Conservation (phyloP, 2,113 vertebrate genomes). For the Neolamprologus devosi region DNA sequence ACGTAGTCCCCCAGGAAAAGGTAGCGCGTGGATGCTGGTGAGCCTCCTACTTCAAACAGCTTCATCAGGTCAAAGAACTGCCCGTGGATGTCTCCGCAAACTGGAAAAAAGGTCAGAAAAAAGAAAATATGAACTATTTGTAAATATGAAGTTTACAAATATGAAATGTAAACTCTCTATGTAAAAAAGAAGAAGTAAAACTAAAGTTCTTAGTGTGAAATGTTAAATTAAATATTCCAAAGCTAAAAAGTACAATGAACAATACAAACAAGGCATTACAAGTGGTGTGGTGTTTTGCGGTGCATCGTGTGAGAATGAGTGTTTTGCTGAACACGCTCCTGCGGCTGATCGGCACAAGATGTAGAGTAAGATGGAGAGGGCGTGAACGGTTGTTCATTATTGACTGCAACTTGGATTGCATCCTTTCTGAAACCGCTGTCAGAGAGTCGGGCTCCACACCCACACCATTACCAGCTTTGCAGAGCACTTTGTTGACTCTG, state of each 20-base stretch:
- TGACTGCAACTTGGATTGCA: not conserved
- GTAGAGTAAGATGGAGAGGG: not conserved
- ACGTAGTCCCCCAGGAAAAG: slow-evolving; percentile 98
- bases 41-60: slow-evolving; percentile 97
- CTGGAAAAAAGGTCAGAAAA: slow-evolving; percentile 63
- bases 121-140: fast-evolving
- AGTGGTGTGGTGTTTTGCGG: not conserved
- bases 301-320: not conserved
- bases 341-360: not conserved
- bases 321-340: not conserved
- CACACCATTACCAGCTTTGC: not conserved
- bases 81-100: slow-evolving; percentile 97
- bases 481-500: not conserved
- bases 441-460: not conserved
- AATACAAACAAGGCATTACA: not conserved
- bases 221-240: not conserved
- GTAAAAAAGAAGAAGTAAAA: not conserved
- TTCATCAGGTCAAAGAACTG: slow-evolving; percentile 99
- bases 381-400: not conserved
- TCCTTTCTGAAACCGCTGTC: not conserved
- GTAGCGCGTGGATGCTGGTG: slow-evolving; percentile 95
- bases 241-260: not conserved
- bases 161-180: not conserved
- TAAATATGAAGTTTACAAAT: too few relatives aligned
- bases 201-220: not conserved